phyloP scores from a whole-genome alignment of 1,140 invertebrate genomes.

The Dendrolimus kikuchii region DNA sequence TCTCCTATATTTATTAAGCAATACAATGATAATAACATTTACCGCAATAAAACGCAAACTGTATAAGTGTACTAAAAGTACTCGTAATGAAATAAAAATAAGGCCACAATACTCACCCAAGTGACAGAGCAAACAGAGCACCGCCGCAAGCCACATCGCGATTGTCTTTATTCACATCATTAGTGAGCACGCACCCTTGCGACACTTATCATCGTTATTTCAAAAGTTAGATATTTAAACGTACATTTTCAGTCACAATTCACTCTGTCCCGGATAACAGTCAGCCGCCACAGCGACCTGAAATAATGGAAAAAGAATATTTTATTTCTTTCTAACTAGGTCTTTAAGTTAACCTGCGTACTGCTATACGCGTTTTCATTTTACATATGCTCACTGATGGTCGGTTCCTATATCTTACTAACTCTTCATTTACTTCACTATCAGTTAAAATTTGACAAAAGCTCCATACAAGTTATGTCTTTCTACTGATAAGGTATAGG shows the following conservation, averaged over 20 bases:
- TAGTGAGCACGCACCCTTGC: constrained; percentile 21
- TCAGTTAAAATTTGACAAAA: too few relatives aligned
- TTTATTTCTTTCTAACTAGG: not conserved
- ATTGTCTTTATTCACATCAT: constrained; percentile 38
- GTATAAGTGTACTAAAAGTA: too few relatives aligned
- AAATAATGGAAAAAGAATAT: constrained; percentile 2
- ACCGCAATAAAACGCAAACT: not conserved
- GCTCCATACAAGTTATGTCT: too few relatives aligned
- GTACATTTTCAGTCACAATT: constrained; percentile 3
- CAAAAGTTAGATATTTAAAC: constrained; percentile 1
- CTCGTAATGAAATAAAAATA: not conserved
- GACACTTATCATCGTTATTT: constrained; percentile 16
- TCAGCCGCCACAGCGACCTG: not conserved
- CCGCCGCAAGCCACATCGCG: constrained; percentile 46
- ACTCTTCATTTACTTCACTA: too few relatives aligned
- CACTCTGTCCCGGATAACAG: not conserved
- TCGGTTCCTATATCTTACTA: too few relatives aligned
- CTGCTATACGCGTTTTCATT: too few relatives aligned
- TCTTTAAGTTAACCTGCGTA: too few relatives aligned
- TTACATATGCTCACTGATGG: too few relatives aligned
- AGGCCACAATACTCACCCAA: constrained; percentile 34
- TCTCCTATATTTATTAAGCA: too few relatives aligned
- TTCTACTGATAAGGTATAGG: too few relatives aligned
- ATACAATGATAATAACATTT: too few relatives aligned
- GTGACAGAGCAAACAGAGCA: constrained; percentile 44